These are phyloP conservation scores for Macrophya annulata DNA, from an alignment of 2,888 invertebrate species.

Conservation along the genomic window DNA sequence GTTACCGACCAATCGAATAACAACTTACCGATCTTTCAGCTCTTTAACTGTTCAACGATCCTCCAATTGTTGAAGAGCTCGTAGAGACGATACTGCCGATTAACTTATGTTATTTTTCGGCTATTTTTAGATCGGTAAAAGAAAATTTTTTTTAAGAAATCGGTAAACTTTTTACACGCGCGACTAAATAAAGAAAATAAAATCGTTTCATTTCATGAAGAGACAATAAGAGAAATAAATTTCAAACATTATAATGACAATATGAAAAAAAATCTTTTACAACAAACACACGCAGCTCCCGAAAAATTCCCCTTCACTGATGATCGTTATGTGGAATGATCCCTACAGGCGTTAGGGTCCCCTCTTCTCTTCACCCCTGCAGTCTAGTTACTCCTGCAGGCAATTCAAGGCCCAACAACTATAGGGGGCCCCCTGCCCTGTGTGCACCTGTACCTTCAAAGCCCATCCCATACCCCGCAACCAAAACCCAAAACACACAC, in stretches of 20 bases:
- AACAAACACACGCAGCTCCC: background rate
- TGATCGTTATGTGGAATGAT: background rate
- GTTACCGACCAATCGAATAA: conserved; percentile 68
- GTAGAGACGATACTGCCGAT: background rate
- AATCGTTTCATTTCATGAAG: background rate
- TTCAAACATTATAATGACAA: background rate
- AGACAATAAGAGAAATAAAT: background rate
- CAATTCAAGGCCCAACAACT: conserved; percentile 10
- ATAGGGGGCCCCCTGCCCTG: conserved; percentile 28
- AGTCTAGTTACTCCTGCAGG: conserved; percentile 23
- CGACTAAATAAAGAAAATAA: background rate
- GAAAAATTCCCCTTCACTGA: background rate
- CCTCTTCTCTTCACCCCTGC: conserved; percentile 12
- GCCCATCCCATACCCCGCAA: background rate
- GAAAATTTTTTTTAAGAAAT: background rate
- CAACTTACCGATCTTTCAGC: background rate
- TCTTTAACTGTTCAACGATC: conserved; percentile 22
- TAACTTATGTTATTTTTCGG: conserved; percentile 1
- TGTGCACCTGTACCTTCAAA: conserved; percentile 36
- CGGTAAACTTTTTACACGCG: background rate
- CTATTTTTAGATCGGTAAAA: background rate
- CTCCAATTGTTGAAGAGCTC: conserved; percentile 39
- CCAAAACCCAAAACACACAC: conserved; percentile 36
- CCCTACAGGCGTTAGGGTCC: background rate
- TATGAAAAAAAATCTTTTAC: background rate